phyloP scores from a whole-genome alignment of 2,888 invertebrate species.

The Sinodicranocentrus sp. region DNA sequence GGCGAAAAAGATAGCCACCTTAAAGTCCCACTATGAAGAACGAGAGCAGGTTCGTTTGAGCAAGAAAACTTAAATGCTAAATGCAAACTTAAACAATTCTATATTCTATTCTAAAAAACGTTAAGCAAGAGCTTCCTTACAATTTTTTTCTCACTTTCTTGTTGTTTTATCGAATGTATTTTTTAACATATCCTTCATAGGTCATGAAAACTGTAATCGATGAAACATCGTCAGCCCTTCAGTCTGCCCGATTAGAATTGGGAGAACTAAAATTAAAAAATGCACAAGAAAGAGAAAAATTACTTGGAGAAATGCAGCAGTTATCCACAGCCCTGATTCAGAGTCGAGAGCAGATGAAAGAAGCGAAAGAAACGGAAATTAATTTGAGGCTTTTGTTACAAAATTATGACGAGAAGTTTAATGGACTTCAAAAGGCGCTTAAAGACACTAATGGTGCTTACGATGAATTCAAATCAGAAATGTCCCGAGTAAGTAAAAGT shows the following conservation, averaged over 20 bases:
- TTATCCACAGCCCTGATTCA: constrained; percentile 72
- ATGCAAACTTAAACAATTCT: too few relatives aligned
- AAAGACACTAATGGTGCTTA: constrained; percentile 75
- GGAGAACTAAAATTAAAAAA: constrained; percentile 73
- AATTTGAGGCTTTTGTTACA: constrained; percentile 71
- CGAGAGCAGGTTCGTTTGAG: constrained; percentile 71
- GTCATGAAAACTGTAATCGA: constrained; percentile 62
- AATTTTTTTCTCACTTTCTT: neutral
- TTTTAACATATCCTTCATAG: constrained; percentile 1
- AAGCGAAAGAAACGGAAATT: constrained; percentile 74
- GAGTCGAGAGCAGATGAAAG: constrained; percentile 75
- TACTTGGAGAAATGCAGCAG: constrained; percentile 76
- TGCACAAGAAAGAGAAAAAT: constrained; percentile 75
- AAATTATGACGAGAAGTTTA: constrained; percentile 76
- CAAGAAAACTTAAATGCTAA: neutral
- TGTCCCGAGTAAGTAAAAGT: constrained; percentile 73
- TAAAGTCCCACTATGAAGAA: constrained; percentile 75
- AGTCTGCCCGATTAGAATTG: constrained; percentile 69
- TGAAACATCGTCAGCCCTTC: constrained; percentile 67
- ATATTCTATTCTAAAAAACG: neutral
- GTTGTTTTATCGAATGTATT: neutral
- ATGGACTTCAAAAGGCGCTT: constrained; percentile 74
- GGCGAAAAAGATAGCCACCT: constrained; percentile 70
- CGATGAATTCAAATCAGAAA: constrained; percentile 74
- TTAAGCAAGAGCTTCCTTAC: too few relatives aligned